These are phyloP conservation scores for Microplitis mediator DNA, from an alignment of 1,140 invertebrate species.

Conservation along the genomic window DNA sequence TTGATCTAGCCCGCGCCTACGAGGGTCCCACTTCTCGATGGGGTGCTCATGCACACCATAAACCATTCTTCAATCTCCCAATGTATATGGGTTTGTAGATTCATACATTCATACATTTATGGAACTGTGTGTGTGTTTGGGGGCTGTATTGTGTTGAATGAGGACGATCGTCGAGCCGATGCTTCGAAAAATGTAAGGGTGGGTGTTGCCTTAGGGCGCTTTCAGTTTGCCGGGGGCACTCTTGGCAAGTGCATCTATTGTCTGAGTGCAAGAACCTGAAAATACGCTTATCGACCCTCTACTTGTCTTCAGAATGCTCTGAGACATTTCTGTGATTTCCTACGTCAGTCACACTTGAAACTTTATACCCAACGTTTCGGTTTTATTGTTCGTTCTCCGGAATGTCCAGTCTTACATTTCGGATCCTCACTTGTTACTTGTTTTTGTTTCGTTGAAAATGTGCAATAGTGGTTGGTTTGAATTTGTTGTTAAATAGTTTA, in stretches of 20 bases:
- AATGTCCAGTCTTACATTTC: not conserved
- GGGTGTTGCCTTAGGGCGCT: constrained; percentile 41
- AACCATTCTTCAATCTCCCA: not conserved
- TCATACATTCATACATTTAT: not conserved
- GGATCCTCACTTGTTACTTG: not conserved
- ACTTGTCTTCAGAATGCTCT: not conserved
- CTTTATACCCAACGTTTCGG: no score
- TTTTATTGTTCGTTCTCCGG: not conserved
- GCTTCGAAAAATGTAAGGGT: constrained; percentile 25
- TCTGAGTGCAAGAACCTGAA: constrained; percentile 51
- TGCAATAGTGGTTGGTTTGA: not conserved
- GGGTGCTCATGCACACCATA: not conserved
- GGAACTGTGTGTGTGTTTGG: not conserved
- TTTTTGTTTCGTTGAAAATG: not conserved
- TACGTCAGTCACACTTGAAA: not conserved
- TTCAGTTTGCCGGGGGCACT: constrained; percentile 53
- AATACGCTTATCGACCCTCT: constrained; percentile 45
- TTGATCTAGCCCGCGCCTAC: constrained; percentile 12
- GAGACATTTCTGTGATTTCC: constrained; percentile 14
- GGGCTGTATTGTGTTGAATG: not conserved
- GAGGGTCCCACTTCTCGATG: not conserved
- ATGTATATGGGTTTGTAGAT: not conserved
- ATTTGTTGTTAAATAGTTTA: not conserved
- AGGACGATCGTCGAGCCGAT: constrained; percentile 20
- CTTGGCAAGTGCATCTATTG: constrained; percentile 56